Conservation (phyloP, 2,113 vertebrate species). For the Corythornis madagascariensis region DNA sequence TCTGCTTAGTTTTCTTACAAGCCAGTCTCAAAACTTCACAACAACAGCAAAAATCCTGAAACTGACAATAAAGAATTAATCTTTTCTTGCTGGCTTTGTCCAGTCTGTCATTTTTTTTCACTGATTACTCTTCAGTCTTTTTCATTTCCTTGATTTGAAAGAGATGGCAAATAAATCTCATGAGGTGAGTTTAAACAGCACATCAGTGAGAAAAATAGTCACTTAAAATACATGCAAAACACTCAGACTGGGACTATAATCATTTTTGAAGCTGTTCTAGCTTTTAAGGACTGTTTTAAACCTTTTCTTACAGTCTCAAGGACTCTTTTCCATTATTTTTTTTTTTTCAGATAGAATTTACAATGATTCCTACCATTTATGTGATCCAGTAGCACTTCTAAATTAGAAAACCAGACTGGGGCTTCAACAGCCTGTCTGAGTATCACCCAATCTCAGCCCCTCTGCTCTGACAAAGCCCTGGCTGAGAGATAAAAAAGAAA, state of each 20-base stretch:
- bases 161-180: not conserved
- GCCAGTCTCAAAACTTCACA: not conserved
- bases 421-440: slow-evolving; percentile 36
- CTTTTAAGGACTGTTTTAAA: not conserved
- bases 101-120: not conserved
- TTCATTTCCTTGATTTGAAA: not conserved
- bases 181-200: not conserved
- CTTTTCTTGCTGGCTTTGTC: not conserved
- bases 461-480: slow-evolving; percentile 45
- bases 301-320: not conserved
- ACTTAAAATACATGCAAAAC: not conserved
- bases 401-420: slow-evolving; percentile 67
- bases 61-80: not conserved
- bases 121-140: not conserved
- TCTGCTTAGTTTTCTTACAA: not conserved
- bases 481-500: slow-evolving; percentile 43
- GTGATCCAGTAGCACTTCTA: not conserved
- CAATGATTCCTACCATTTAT: slow-evolving; percentile 41
- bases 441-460: not conserved
- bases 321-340: not conserved
- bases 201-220: not conserved
- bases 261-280: not conserved
- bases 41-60: not conserved
- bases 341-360: slow-evolving; percentile 9
- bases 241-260: not conserved